Conservation (phyloP, 2,888 invertebrate species). For the Mantis religiosa region DNA sequence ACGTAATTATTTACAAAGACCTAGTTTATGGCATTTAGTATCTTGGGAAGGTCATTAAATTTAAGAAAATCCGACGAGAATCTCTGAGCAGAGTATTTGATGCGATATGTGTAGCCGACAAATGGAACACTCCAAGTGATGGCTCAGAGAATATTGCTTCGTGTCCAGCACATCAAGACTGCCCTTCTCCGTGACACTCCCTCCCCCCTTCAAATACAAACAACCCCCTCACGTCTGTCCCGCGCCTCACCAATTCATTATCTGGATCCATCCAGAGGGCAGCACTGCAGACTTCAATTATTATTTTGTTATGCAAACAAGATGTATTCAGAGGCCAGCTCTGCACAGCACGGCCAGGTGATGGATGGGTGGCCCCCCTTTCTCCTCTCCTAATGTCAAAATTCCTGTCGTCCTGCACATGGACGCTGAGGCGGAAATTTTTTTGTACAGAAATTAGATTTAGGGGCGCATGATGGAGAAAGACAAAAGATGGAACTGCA, state of each 20-base stretch:
- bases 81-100: neutral
- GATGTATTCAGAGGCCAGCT: neutral
- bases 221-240: neutral
- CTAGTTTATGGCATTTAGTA: too few relatives aligned
- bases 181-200: neutral
- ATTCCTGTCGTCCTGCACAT: neutral
- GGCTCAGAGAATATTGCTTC: neutral
- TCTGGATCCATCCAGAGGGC: neutral
- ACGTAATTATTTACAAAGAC: too few relatives aligned
- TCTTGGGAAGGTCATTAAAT: too few relatives aligned
- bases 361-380: conserved; percentile 14
- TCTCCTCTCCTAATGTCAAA: neutral
- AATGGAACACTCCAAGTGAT: neutral
- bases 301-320: conserved; percentile 30
- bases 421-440: neutral
- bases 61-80: too few relatives aligned
- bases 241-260: conserved; percentile 5
- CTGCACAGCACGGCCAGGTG: conserved; percentile 1
- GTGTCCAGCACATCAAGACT: neutral
- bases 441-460: conserved; percentile 12
- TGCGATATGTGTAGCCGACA: neutral
- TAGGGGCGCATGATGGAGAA: neutral
- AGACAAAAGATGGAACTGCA: neutral
- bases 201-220: neutral
- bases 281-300: conserved; percentile 22